A percentile compares a stretch with the other conserved stretches of the same genome.
phyloP scores from a whole-genome alignment of 2,113 vertebrate species.

The Semnornis frantzii region DNA sequence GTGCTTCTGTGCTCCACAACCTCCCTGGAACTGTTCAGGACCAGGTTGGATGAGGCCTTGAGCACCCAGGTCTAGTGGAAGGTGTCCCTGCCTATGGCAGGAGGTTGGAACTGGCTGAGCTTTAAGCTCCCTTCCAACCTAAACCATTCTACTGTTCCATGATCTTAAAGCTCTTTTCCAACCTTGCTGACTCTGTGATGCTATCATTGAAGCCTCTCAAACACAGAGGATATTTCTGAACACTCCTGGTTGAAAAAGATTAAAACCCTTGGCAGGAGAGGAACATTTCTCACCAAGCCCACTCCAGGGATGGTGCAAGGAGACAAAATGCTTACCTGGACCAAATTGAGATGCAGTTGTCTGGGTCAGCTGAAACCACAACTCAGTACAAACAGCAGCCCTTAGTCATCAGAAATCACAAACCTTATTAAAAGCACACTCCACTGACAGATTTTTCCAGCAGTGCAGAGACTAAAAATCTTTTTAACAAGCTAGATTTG shows the following conservation, averaged over 20 bases:
- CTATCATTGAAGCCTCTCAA: background rate
- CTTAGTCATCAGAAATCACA: background rate
- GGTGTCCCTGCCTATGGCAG: no score
- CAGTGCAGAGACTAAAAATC: background rate
- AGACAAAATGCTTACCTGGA: background rate
- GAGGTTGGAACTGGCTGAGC: no score
- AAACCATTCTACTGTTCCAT: no score
- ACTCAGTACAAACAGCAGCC: rapidly evolving
- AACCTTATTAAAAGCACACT: background rate
- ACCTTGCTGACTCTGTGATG: no score
- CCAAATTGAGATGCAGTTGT: background rate
- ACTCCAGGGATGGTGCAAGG: background rate
- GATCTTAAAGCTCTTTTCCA: no score
- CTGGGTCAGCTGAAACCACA: background rate
- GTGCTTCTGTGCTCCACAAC: no score
- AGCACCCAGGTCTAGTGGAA: no score
- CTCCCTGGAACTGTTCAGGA: no score
- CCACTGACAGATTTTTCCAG: background rate
- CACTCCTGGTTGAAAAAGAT: background rate
- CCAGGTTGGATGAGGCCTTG: no score
- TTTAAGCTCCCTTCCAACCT: no score
- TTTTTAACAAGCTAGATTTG: background rate
- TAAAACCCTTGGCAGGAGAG: background rate
- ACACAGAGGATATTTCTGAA: background rate
- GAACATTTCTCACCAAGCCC: background rate